phyloP scores from a whole-genome alignment of 2,888 invertebrate species.

The Epistrophe grossulariae region DNA sequence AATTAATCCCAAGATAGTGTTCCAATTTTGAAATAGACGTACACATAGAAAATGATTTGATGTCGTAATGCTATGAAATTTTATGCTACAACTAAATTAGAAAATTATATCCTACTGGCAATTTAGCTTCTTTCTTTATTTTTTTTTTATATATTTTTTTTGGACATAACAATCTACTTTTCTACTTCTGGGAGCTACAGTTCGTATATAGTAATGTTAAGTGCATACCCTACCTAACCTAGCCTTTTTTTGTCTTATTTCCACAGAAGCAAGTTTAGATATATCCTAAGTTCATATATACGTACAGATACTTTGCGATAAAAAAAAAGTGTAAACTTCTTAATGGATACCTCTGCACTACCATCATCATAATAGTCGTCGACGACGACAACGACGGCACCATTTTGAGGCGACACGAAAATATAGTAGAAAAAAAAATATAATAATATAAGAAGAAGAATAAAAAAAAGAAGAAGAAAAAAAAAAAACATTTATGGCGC shows the following conservation, averaged over 20 bases:
- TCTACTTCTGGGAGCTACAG: background rate
- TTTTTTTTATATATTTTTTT: no score
- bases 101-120: conserved; percentile 42
- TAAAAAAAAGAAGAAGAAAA: background rate
- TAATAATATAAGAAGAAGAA: background rate
- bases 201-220: conserved; percentile 27
- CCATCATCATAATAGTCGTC: conserved; percentile 26
- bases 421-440: conserved; percentile 32
- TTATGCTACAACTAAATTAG: conserved; percentile 48
- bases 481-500: conserved; percentile 58
- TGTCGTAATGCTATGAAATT: conserved; percentile 25
- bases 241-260: background rate
- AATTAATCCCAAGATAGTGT: background rate
- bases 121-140: background rate
- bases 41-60: background rate
- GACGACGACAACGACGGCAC: conserved; percentile 17
- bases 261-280: background rate
- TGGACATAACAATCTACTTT: conserved; percentile 40
- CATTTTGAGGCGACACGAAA: conserved; percentile 60
- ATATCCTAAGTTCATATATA: background rate
- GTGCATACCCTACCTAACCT: conserved; percentile 13
- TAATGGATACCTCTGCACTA: conserved; percentile 59
- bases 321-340: conserved; percentile 58
- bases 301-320: conserved; percentile 9
- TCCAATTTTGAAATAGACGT: background rate